phyloP scores from a whole-genome alignment of 1,140 invertebrate genomes.

The Heliconius himera region DNA sequence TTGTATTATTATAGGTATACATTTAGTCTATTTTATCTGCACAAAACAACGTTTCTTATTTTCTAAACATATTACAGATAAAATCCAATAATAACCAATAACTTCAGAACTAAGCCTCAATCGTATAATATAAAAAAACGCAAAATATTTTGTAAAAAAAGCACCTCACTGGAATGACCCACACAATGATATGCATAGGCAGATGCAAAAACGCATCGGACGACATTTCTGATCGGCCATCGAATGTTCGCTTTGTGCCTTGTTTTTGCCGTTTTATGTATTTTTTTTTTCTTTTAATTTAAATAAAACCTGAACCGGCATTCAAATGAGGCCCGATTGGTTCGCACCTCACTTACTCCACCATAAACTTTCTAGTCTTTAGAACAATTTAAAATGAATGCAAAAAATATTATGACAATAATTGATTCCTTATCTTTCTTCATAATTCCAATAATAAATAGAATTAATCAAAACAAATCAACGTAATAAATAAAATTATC shows the following conservation, averaged over 20 bases:
- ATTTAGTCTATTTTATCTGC: neutral
- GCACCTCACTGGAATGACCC: neutral
- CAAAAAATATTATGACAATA: neutral
- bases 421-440: neutral
- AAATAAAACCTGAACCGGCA: conserved; percentile 60
- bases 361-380: conserved; percentile 16
- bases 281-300: conserved; percentile 51
- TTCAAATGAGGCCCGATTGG: conserved; percentile 63
- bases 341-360: conserved; percentile 55
- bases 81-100: neutral
- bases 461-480: neutral
- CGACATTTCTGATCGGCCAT: conserved; percentile 54
- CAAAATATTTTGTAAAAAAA: neutral
- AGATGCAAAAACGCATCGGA: conserved; percentile 51
- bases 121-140: neutral
- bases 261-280: conserved; percentile 36
- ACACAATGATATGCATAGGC: conserved; percentile 38
- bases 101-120: neutral
- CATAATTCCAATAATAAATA: neutral
- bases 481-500: neutral
- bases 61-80: too few species aligned
- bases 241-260: conserved; percentile 44
- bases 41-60: too few species aligned
- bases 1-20: neutral
- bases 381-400: neutral